These are phyloP conservation scores for Pararge aegeria DNA, from an alignment of 1,140 invertebrate species.

Conservation along the genomic window DNA sequence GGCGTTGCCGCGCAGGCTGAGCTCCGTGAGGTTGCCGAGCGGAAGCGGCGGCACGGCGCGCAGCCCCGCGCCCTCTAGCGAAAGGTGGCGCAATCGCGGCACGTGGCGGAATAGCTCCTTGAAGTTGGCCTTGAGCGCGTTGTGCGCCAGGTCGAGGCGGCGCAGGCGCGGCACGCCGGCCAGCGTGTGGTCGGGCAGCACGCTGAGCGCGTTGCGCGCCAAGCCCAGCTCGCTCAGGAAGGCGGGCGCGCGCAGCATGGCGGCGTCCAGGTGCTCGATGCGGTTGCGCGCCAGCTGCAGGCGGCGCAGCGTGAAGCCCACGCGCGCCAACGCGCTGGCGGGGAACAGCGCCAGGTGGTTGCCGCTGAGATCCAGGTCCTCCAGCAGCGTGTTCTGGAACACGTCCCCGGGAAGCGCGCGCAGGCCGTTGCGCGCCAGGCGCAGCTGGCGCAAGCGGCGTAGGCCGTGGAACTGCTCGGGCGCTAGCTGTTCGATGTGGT, in stretches of 20 bases:
- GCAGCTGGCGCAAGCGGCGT: constrained; percentile 85
- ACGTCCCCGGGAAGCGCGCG: constrained; percentile 87
- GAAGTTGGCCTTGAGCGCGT: constrained; percentile 88
- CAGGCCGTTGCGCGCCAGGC: constrained; percentile 86
- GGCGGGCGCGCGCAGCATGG: too few species aligned
- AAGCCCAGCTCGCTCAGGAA: too few species aligned
- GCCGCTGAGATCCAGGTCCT: constrained; percentile 87
- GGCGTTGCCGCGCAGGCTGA: too few species aligned
- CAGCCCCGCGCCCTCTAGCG: constrained; percentile 83
- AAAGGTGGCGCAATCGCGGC: constrained; percentile 85
- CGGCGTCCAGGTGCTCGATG: too few species aligned
- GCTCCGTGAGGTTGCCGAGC: too few species aligned
- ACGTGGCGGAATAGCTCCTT: constrained; percentile 92
- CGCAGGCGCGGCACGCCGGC: too few species aligned
- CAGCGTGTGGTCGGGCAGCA: too few species aligned
- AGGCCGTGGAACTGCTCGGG: constrained; percentile 86
- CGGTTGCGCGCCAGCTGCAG: too few species aligned
- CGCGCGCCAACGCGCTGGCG: constrained; percentile 38
- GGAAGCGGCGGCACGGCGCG: too few species aligned
- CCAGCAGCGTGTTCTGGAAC: constrained; percentile 87
- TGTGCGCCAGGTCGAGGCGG: constrained; percentile 87
- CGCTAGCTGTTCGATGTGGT: constrained; percentile 83
- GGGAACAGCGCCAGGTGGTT: constrained; percentile 88
- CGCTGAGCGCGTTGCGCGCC: too few species aligned
- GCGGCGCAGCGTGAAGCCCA: too few species aligned